These are phyloP conservation scores for Helarctos malayanus DNA, from an alignment of 2,797 vertebrate genomes.

Conservation along the genomic window DNA sequence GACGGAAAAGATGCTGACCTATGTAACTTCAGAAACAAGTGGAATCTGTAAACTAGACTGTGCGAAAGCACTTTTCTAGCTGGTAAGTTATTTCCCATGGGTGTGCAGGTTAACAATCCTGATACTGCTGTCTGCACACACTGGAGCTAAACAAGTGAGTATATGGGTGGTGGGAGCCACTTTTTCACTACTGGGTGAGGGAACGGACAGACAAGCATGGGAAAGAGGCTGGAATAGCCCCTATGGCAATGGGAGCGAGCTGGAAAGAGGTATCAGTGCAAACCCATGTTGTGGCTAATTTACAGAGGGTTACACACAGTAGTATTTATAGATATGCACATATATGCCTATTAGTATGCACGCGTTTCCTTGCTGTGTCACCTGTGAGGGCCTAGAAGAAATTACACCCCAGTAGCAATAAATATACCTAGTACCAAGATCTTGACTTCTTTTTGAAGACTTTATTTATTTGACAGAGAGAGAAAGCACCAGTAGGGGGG, in stretches of 20 bases:
- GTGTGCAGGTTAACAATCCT: background rate
- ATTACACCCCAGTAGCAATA: background rate
- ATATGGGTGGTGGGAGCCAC: background rate
- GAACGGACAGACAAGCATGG: background rate
- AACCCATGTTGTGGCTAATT: background rate
- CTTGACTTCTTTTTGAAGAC: background rate
- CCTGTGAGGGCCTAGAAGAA: background rate
- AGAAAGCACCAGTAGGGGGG: no score
- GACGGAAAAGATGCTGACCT: background rate
- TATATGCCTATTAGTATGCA: background rate
- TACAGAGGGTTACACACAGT: background rate
- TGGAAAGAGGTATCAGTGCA: background rate
- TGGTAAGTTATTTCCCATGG: background rate
- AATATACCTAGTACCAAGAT: background rate
- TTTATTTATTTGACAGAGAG: background rate
- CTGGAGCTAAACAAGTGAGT: background rate
- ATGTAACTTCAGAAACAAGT: background rate
- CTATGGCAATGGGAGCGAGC: background rate
- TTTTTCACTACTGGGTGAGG: background rate
- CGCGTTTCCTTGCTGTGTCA: background rate
- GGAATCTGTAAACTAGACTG: background rate
- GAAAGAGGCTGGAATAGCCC: background rate
- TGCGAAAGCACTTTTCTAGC: background rate
- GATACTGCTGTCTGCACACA: background rate
- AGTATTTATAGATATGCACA: background rate